Evolutionary conservation across 2,797 vertebrate genomes (phyloP), one percentile per base, ranked within the genome.

Genomic region (Tauraco hartlaubi): DNA sequence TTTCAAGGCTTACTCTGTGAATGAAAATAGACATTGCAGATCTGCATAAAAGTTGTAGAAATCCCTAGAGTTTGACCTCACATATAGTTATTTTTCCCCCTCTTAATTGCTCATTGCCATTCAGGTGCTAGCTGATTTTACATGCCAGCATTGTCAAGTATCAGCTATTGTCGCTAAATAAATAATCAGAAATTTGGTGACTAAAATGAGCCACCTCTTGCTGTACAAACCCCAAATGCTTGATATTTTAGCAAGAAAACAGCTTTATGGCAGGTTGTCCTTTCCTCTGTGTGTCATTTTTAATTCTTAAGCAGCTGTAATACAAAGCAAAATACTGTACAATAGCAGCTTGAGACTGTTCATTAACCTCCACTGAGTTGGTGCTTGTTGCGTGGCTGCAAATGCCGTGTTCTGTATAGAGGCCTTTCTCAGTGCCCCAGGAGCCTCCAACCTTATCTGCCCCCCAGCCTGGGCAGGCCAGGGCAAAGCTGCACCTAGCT

Each of bases 1-100:
- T 95, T 85, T 61, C 31, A 14, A 54, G 88, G 61, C 73, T 90
- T 92, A 43, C 37, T 91, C 82, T 83, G 5, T 83, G 76, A 91
- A 91, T 95, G 82, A 92, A 91, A 80, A 80, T 12, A 73, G 90
- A 33, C 43, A 6, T 9, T 91, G 71, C 62, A 78, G 80, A 90
- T 85, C 62, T 52, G n/a, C 46, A 35, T 83, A 69, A 51, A 90
- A 77, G 52, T 81, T 85, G 46, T 77, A 67, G 92, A 88, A 77
- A 88, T 92, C 79, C 31, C 74, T 83, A 15, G 86, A 89, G 76
- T 91, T 68, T 77, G 54, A 85, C 43, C 9, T 55, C 37, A n/a
- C 2, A 7, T 33, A 16, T 83, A 85, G 61, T 86, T 72, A 23
- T 59, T 95, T 95, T 95, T 68, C n/a, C 61, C 22, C 18, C 23